These are phyloP conservation scores for Carterocephalus palaemon DNA, from an alignment of 2,888 invertebrate species.

Conservation along the genomic window DNA sequence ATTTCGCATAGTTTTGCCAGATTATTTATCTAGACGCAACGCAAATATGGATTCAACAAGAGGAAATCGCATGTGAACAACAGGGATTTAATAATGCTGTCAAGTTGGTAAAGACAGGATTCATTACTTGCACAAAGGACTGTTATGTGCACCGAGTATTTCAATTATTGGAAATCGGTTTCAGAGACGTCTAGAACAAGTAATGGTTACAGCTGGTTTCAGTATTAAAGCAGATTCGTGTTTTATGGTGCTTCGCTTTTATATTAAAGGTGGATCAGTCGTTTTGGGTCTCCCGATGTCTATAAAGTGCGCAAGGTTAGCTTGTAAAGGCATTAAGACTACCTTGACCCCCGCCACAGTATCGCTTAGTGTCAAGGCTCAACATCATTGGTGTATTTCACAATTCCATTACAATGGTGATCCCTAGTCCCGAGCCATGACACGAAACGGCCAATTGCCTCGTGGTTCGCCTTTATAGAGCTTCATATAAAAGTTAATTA, in stretches of 20 bases:
- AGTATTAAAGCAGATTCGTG: slow-evolving; percentile 39
- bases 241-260: slow-evolving; percentile 39
- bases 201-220: slow-evolving; percentile 27
- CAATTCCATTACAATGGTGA: slow-evolving; percentile 42
- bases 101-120: neutral
- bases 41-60: no score
- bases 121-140: neutral
- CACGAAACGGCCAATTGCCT: slow-evolving; percentile 49
- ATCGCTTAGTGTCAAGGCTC: slow-evolving; percentile 55
- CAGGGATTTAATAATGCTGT: slow-evolving; percentile 1
- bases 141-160: neutral
- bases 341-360: slow-evolving; percentile 58
- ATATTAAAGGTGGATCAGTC: slow-evolving; percentile 43
- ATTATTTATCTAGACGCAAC: no score
- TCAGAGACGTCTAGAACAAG: slow-evolving; percentile 2
- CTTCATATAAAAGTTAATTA: slow-evolving; percentile 40
- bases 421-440: slow-evolving; percentile 31
- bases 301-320: slow-evolving; percentile 55
- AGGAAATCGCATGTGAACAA: no score
- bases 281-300: slow-evolving; percentile 46
- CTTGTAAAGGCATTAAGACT: slow-evolving; percentile 54
- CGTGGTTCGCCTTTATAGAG: slow-evolving; percentile 36
- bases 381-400: slow-evolving; percentile 45
- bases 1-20: no score
- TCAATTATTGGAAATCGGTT: neutral